Evolutionary conservation across 2,888 invertebrate species (phyloP), one percentile per base, ranked within the genome.

Genomic region (Euphydryas editha): DNA sequence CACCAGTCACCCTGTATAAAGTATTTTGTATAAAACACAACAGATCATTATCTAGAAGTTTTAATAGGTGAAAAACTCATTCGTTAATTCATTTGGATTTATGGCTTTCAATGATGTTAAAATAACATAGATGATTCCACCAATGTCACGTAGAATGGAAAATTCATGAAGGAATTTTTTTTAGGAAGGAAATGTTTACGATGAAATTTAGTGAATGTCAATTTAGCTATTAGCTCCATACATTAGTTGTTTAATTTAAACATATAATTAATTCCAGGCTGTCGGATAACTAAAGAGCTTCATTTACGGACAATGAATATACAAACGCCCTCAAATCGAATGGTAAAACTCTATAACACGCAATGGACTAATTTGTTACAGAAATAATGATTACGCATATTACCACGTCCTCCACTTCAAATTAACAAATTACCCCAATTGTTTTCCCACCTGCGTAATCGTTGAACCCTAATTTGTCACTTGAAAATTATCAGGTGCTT

Each of bases 401-500:
- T 51, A 51, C 13, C 15, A 51, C 21, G 24, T 24, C 49, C 21
- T 49, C 49, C 6, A 24, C n/a, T 51, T 24, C 15, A 24, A 51
- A 51, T 51, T 51, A 51, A 51, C 49, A 24, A 51, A 51, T 51
- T 24, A 24, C n/a, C 13, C n/a, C n/a, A 24, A 4, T 51, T 24
- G 24, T 51, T 10, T 46, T 51, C 21, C 24, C 24, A 24, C 21
- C 24, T 24, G 21, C 24, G 21, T 51, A 20, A n/a, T 51, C 49
- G 49, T 51, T 51, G n/a, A 24, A 51, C 49, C 49, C 13, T 21
- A 21, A 24, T 49, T 49, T 24, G 21, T 49, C 24, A 21, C 15
- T 15, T 49, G 49, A 49, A 6, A 49, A 49, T 49, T 49, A 49
- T 49, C 49, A 49, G 21, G 11, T 20, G 42, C 42, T 44, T 44